Conservation (phyloP, 2,113 vertebrate species). For the Solenodon paradoxus region DNA sequence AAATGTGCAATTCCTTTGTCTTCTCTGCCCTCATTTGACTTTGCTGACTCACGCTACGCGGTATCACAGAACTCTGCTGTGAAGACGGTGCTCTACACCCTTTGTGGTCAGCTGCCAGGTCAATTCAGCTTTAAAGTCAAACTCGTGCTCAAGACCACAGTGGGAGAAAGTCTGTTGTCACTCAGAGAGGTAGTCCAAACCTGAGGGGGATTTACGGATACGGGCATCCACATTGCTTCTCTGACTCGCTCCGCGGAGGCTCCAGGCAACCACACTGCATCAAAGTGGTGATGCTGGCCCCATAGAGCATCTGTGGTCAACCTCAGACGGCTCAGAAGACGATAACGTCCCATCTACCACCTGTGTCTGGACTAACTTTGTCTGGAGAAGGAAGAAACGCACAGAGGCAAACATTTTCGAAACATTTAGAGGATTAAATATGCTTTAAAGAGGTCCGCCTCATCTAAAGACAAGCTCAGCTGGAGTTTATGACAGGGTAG, state of each 20-base stretch:
- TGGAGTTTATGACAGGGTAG: background rate
- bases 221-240: background rate
- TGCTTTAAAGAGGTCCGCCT: background rate
- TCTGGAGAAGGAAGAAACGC: background rate
- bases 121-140: background rate
- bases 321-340: background rate
- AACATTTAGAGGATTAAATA: background rate
- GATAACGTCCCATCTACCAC: background rate
- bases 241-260: no score
- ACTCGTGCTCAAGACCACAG: background rate
- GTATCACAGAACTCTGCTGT: background rate
- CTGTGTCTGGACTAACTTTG: background rate
- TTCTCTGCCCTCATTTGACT: constrained; percentile 1
- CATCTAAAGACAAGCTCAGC: background rate
- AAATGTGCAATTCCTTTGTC: background rate
- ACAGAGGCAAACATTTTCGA: background rate
- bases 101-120: background rate
- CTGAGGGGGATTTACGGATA: background rate
- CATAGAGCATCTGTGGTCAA: background rate
- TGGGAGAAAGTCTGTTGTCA: background rate
- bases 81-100: background rate
- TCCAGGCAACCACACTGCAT: background rate
- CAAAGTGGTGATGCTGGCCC: background rate
- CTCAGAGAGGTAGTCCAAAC: background rate
- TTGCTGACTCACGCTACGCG: background rate